Evolutionary conservation across 2,888 invertebrate species (phyloP), one percentile per base, ranked within the genome.

Genomic region (Onchidella celtica): DNA sequence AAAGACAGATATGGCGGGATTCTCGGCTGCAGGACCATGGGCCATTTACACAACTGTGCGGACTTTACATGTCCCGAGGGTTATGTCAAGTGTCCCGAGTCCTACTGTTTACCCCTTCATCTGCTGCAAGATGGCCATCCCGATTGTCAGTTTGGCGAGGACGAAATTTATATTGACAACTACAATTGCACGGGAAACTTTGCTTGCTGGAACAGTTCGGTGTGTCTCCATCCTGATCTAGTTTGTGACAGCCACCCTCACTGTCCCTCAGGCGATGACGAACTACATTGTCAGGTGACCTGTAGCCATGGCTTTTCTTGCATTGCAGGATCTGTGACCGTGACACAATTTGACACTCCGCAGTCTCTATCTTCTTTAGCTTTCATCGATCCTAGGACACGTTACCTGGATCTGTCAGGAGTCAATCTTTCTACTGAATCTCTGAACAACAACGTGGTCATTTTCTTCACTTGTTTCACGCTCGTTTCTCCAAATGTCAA

Each of bases 91-190:
- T 73, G 73, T 32, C 73, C 73, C 1, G 32, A 32, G 1, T n/a
- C 57, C 17, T 73, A 73, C 73, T 73, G 73, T 34, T 27, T 73
- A 3, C 73, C 73, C n/a, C 24, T 55, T 4, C 59, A 73, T 29
- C 59, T 59, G 29, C n/a, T 73, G 2, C 55, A 59, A 11, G 57
- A 73, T 21, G n/a, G 29, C 1, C 4, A 27, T 2, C 11, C 21
- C 1, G 59, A 73, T 59, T 73, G 73, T 32, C 73, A 57, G 3
- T 9, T 11, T 3, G 73, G 73, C 3, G 73, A 73, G 32, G 73
- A 73, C 34, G 73, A 73, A 17, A 24, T 29, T 3, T 9, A 29
- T 6, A 6, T 29, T 2, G 9, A 24, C 3, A 24, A 3, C 17
- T 29, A 3, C 65, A 3, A 9, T 17, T 65, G 65, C 29, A 29